These are phyloP conservation scores for Oryzias curvinotus DNA, from an alignment of 2,113 vertebrate species.

Conservation along the genomic window DNA sequence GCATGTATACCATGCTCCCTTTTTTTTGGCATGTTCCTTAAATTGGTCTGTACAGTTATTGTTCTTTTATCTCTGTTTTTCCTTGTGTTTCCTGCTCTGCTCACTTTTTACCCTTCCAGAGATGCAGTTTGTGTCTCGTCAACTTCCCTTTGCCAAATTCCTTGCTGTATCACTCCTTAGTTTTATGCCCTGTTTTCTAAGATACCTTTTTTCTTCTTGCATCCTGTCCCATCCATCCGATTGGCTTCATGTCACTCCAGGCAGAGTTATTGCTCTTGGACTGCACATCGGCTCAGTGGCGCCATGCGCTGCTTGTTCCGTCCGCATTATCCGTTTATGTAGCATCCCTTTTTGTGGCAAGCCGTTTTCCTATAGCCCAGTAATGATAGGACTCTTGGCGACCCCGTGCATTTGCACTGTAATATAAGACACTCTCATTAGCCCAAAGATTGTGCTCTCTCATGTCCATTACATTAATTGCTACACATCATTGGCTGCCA, in stretches of 20 bases:
- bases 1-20: conserved; percentile 25
- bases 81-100: neutral
- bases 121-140: conserved; percentile 16
- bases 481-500: conserved; percentile 63
- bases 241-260: conserved; percentile 57
- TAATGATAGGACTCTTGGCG: conserved; percentile 68
- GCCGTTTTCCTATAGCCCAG: conserved; percentile 62
- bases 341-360: conserved; percentile 65
- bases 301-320: conserved; percentile 59
- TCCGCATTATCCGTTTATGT: conserved; percentile 69
- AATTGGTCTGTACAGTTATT: conserved; percentile 5
- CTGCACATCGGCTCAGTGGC: conserved; percentile 64
- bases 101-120: conserved; percentile 16
- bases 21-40: conserved; percentile 18
- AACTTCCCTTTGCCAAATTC: conserved; percentile 16
- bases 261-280: conserved; percentile 70
- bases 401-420: conserved; percentile 70
- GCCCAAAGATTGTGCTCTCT: conserved; percentile 54
- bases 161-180: conserved; percentile 4
- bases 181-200: conserved; percentile 46
- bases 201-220: conserved; percentile 44
- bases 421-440: conserved; percentile 74
- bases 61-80: conserved; percentile 1
- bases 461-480: conserved; percentile 80
- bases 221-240: conserved; percentile 53